Evolutionary conservation across 2,113 vertebrate genomes (phyloP), one percentile per base, ranked within the genome.

Genomic region (Tragelaphus buxtoni): DNA sequence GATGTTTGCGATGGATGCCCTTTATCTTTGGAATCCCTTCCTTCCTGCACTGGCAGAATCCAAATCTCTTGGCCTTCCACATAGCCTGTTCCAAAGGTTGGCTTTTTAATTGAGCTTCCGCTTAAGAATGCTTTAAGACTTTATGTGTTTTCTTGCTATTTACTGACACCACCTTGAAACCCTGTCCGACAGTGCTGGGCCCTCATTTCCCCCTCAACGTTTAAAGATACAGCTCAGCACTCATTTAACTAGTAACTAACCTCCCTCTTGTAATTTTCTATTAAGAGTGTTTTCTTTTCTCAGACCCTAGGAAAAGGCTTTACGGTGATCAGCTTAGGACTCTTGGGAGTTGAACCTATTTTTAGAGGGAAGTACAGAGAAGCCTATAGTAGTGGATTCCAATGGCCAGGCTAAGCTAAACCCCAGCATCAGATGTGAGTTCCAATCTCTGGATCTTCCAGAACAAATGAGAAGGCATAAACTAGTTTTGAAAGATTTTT

Each of bases 11-110:
- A 53, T 95, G 60, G 94, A 89, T 92, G 87, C 30, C 39, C 91
- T 93, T 96, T 97, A 95, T 96, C 93, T 97, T 80, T 91, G 55
- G 79, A 97, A 94, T 95, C 84, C 81, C 65, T 97, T 98, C 96
- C 96, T 97, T 97, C 98, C 97, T 96, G 97, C 51, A 85, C 89
- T 83, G 30, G 90, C 77, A 95, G 80, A 88, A 86, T 58, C 53
- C 28, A 81, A 96, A 74, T 55, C 69, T 88, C 56, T 60, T 45
- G 76, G 92, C 96, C 83, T 95, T 97, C 92, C 77, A 92, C 69
- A 95, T 84, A 97, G 76, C 24, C 72, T 88, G 51, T 87, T 88
- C 80, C 90, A 69, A 84, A 53, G 69, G 58, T 85, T 63, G 80
- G 86, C 76, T 94, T 94, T 92, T 93, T 94, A 91, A 92, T 88